Evolutionary conservation across 2,113 vertebrate species (phyloP), one percentile per base, ranked within the genome.

Genomic region (Epinephelus fuscoguttatus): DNA sequence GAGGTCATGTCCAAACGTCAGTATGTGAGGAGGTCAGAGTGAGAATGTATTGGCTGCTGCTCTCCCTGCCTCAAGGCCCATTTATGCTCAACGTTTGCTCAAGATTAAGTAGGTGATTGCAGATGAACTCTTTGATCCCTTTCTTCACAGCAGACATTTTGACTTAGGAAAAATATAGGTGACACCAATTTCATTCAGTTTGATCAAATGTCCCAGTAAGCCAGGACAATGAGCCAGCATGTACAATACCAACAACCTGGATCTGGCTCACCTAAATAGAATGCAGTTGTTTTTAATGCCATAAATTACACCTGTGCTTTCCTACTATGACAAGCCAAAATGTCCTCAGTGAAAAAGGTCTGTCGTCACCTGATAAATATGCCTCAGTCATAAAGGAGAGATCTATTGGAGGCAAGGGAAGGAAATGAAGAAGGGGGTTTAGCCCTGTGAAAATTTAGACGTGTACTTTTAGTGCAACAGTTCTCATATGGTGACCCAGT

Each of bases 401-500:
- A 11, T 57, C 13, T 42, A 4, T 56, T 19, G 3, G 33, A 40
- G 14, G 10, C 15, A 56, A 27, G 6, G 25, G 27, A 33, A 17
- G 59, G 3, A 21, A 27, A 53, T 66, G 18, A 57, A 40, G 68
- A 10, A 17, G 7, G 27, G 23, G 13, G 23, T 37, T 66, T 3
- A 53, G 4, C 19, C 18, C 42, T 40, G 57, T 52, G 50, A 25
- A 68, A 63, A 30, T n/a, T 15, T 12, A 67, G 42, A 42, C 30
- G 14, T 49, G 49, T 53, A 25, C 4, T 30, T 23, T 61, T 15
- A 27, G n/a, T 61, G 42, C 18, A 61, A 5, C 71, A 69, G 77
- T 55, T 70, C 30, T 63, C 64, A 79, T 67, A 33, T 55, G 21
- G 11, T 14, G 52, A 73, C 42, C 21, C 15, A 45, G 30, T 45